Conservation (phyloP, 2,797 vertebrate species). For the Lindbergichthys nudifrons region DNA sequence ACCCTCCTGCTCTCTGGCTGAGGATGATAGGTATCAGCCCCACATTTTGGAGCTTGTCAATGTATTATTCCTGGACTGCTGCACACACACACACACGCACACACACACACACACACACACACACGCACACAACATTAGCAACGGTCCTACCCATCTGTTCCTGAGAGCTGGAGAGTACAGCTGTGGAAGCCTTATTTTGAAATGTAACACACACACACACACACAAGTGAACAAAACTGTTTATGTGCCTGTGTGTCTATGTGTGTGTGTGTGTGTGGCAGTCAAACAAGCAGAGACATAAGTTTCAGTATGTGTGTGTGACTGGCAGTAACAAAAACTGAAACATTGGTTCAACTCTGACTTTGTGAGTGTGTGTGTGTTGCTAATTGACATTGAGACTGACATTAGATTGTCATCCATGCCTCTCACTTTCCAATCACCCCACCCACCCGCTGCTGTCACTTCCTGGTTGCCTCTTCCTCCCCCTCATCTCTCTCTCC, state of each 20-base stretch:
- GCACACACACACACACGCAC: constrained; percentile 7
- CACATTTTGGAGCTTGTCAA: constrained; percentile 37
- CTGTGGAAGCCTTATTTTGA: constrained; percentile 38
- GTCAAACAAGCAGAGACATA: neutral
- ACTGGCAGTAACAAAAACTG: constrained; percentile 22
- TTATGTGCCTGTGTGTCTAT: too few species aligned
- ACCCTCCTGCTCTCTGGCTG: constrained; percentile 16
- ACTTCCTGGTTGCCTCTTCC: constrained; percentile 12
- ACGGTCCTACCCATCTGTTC: constrained; percentile 35
- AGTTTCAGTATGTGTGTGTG: neutral
- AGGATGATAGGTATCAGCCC: constrained; percentile 45
- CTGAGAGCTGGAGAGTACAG: constrained; percentile 41
- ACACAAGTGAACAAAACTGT: too few species aligned
- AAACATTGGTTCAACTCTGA: constrained; percentile 2
- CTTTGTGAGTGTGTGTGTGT: constrained; percentile 25
- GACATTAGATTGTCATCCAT: constrained; percentile 58
- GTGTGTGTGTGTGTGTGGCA: too few species aligned
- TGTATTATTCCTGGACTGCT: constrained; percentile 37
- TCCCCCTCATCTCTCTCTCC: neutral
- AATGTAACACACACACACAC: constrained; percentile 1
- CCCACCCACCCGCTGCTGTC: neutral
- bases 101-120: constrained; percentile 4
- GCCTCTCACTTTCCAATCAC: constrained; percentile 45
- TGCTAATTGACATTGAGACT: constrained; percentile 68
- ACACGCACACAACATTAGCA: neutral